Conservation (phyloP, 2,888 invertebrate species). For the Malthinus flaveolus region DNA sequence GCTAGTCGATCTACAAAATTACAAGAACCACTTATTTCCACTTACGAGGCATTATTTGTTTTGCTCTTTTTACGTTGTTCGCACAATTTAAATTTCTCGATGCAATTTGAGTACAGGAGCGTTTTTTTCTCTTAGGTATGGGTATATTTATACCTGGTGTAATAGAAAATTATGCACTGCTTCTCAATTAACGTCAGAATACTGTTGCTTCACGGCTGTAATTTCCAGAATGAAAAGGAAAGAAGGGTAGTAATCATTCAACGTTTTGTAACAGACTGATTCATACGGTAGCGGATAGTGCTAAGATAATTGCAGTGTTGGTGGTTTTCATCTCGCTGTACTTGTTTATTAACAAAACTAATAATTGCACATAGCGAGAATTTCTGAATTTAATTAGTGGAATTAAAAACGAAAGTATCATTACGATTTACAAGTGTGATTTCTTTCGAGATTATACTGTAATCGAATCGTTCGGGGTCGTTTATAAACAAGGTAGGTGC, state of each 20-base stretch:
- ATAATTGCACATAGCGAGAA: conserved; percentile 17
- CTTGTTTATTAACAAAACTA: conserved; percentile 20
- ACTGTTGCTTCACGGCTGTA: neutral
- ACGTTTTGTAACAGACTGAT: conserved; percentile 13
- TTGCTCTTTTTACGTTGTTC: too few relatives aligned
- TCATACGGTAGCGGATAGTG: conserved; percentile 20
- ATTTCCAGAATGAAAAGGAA: conserved; percentile 2
- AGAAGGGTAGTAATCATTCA: conserved; percentile 5
- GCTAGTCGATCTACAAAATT: too few relatives aligned
- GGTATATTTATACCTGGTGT: too few relatives aligned
- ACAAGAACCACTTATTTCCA: too few relatives aligned
- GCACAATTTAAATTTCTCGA: too few relatives aligned
- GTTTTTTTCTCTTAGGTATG: too few relatives aligned
- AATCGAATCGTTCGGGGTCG: too few relatives aligned
- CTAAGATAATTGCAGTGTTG: conserved; percentile 14
- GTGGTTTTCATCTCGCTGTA: conserved; percentile 7
- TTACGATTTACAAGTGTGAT: neutral
- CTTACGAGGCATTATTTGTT: too few relatives aligned
- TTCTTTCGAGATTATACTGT: neutral
- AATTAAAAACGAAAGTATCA: conserved; percentile 10
- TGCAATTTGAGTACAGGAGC: too few relatives aligned
- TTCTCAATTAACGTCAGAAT: too few relatives aligned
- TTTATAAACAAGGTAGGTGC: too few relatives aligned
- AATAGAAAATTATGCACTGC: too few relatives aligned
- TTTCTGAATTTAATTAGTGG: neutral